Conservation (phyloP, 1,140 invertebrate genomes). For the Plectus sambesii region DNA sequence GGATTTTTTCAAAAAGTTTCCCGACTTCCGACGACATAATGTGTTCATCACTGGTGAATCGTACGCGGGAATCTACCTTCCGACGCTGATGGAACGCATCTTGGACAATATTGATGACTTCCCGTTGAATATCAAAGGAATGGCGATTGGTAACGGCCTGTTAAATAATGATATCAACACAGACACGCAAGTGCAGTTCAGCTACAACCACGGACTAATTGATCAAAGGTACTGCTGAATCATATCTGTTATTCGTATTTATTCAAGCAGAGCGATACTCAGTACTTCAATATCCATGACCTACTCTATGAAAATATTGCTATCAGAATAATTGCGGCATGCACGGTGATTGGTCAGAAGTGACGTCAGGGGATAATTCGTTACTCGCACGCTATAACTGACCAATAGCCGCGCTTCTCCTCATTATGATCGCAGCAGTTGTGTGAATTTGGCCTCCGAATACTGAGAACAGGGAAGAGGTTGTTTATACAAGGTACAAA, state of each 20-base stretch:
- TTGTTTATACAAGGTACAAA: no score
- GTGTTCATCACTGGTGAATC: constrained; percentile 49
- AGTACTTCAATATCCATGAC: no score
- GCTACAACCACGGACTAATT: constrained; percentile 20
- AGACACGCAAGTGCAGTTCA: constrained; percentile 23
- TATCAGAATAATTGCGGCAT: no score
- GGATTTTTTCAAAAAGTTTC: constrained; percentile 50
- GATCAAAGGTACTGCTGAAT: constrained; percentile 19
- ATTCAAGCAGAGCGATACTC: constrained; percentile 15
- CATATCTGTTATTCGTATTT: constrained; percentile 2
- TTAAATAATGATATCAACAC: constrained; percentile 15
- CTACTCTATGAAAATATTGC: no score
- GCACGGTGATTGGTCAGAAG: no score
- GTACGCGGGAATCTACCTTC: constrained; percentile 48
- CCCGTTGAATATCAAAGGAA: constrained; percentile 23
- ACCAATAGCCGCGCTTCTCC: no score
- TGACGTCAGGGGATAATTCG: no score
- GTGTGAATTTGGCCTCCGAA: no score
- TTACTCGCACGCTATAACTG: no score
- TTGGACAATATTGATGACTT: constrained; percentile 26
- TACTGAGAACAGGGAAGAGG: no score
- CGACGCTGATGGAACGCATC: constrained; percentile 49
- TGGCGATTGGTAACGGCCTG: constrained; percentile 26
- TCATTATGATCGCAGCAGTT: no score
- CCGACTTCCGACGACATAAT: constrained; percentile 47